Evolutionary conservation across 2,797 vertebrate genomes (phyloP).

Genomic region (Nasua narica): DNA sequence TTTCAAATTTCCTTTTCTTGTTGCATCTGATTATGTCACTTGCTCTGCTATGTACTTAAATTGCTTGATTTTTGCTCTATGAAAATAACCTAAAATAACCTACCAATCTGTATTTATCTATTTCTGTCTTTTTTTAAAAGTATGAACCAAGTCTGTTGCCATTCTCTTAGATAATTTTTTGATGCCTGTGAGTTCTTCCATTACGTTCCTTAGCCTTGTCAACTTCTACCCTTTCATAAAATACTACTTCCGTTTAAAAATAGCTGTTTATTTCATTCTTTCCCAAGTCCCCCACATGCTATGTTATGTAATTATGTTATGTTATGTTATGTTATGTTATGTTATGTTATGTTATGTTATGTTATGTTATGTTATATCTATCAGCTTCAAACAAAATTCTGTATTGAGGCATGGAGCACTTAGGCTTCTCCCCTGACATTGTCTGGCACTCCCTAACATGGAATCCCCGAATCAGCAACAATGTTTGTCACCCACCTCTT

Average conservation of each 20-base stretch:
- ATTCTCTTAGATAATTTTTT: not conserved
- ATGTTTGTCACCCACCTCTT: not conserved
- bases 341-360: not conserved
- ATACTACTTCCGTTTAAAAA: not conserved
- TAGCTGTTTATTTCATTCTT: not conserved
- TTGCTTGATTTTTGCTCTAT: not conserved
- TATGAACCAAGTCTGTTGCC: not conserved
- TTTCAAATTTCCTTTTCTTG: constrained; percentile 12
- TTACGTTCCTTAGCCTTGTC: not conserved
- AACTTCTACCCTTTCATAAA: not conserved
- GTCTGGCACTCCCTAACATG: not conserved
- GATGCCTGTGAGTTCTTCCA: not conserved
- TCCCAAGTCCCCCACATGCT: not conserved
- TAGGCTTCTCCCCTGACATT: not conserved
- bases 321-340: not conserved
- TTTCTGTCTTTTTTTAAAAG: not conserved
- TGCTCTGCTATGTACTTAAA: not conserved
- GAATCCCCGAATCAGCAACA: not conserved
- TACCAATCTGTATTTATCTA: not conserved
- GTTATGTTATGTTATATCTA: not conserved
- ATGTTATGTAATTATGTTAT: not conserved
- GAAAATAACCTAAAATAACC: not conserved
- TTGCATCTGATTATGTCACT: not conserved
- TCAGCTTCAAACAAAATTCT: not conserved
- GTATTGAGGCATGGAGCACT: not conserved